Percentiles rank a stretch among this genome's conserved stretches.
Conservation (phyloP, 2,113 vertebrate genomes). For the Myotis lucifugus region DNA sequence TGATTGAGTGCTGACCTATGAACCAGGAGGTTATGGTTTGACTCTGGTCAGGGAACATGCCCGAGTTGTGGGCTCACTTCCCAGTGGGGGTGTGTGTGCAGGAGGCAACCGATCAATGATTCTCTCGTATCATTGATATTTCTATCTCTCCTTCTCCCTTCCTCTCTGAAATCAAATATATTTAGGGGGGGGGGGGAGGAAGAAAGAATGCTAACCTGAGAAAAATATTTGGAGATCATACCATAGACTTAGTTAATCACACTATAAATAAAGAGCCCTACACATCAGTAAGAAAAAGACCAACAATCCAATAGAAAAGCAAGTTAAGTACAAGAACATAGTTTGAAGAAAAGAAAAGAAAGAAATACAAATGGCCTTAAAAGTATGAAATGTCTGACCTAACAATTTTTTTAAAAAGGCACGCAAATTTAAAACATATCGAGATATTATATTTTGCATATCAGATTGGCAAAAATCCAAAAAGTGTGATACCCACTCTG, state of each 20-base stretch:
- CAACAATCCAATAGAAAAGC: not conserved
- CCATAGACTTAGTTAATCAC: not conserved
- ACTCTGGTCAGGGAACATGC: not conserved
- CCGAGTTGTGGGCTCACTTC: not conserved
- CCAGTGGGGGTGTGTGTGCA: not conserved
- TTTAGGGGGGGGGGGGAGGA: not conserved
- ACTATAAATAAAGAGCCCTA: not conserved
- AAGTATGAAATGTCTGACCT: not conserved
- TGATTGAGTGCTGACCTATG: not conserved
- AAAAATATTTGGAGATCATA: not conserved
- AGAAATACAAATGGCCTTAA: not conserved
- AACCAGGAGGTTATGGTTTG: not conserved
- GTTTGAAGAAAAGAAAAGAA: not conserved
- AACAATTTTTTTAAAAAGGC: not conserved
- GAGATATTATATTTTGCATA: not conserved
- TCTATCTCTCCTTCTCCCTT: not conserved
- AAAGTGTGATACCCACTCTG: not conserved
- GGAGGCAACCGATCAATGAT: not conserved
- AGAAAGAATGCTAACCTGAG: not conserved
- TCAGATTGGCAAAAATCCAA: not conserved
- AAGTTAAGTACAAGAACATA: not conserved
- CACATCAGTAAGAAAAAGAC: not conserved
- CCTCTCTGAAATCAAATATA: too few species aligned
- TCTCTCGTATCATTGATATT: not conserved
- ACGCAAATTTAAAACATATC: not conserved